These are phyloP conservation scores for Andricus quercusramuli DNA, from an alignment of 2,888 invertebrate species.

Conservation along the genomic window DNA sequence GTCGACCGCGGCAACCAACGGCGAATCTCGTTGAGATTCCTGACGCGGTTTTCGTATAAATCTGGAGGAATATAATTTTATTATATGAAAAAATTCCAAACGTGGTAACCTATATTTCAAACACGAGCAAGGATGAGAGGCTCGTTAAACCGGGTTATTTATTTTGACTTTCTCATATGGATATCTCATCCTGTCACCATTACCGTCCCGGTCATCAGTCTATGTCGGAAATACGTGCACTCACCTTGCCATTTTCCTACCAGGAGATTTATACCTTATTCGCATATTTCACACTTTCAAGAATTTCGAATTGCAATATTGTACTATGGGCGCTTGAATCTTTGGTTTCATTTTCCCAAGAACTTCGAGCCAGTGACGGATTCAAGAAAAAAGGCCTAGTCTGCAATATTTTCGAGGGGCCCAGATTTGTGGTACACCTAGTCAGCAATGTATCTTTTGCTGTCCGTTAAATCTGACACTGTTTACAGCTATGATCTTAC, in stretches of 20 bases:
- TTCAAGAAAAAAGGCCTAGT: too few species aligned
- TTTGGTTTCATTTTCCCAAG: background rate
- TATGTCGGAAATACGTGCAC: conserved; percentile 29
- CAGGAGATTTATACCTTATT: conserved; percentile 17
- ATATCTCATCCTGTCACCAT: conserved; percentile 40
- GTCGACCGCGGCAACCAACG: conserved; percentile 40
- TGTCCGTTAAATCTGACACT: too few species aligned
- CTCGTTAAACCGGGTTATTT: conserved; percentile 65
- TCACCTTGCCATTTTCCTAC: conserved; percentile 23
- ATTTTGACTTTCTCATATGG: conserved; percentile 54
- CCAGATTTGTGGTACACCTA: too few species aligned
- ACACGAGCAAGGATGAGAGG: conserved; percentile 37
- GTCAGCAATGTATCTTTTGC: too few species aligned
- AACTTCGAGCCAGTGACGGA: too few species aligned
- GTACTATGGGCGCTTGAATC: background rate
- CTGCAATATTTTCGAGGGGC: too few species aligned
- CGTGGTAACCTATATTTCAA: conserved; percentile 37
- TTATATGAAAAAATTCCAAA: conserved; percentile 66
- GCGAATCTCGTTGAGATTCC: conserved; percentile 64
- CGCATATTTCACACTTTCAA: conserved; percentile 29
- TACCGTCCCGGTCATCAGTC: conserved; percentile 33
- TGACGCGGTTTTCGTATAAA: conserved; percentile 65
- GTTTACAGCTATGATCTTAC: too few species aligned
- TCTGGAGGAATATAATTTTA: conserved; percentile 69
- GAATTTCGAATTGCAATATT: background rate